Evolutionary conservation across 1,140 invertebrate genomes (phyloP), one percentile per base, ranked within the genome.

Genomic region (Cataglyphis hispanica): DNA sequence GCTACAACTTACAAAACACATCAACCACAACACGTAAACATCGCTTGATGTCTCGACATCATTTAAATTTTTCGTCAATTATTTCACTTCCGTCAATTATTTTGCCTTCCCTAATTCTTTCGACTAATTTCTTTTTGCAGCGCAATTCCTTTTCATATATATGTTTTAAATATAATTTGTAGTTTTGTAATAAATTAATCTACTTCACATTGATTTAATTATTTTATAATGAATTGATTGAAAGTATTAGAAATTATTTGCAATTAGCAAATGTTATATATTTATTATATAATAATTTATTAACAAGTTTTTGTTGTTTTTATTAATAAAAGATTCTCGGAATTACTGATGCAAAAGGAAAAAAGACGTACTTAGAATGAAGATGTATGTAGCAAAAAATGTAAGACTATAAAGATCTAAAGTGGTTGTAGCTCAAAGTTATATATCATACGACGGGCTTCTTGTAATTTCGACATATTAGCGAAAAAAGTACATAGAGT

Each of bases 1-100:
- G 69, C 22, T 11, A 56, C 10, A 22, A 43, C 19, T 43, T 43
- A 61, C 27, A 6, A 63, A 11, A 3, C 19, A 2, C 3, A n/a
- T 50, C 27, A 64, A 6, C 11, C 11, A 25, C 1, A 43, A 25
- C 1, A 43, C 6, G n/a, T 61, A 25, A 75, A 22, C 22, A 27
- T 58, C 22, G 64, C 13, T 27, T 63, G 43, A 31, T 58, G 10
- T 56, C 43, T 56, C 77, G 13, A 69, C 34, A 27, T 69, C 40
- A 80, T 69, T 69, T 56, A 50, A 40, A 56, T 25, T 80, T 67
- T 69, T 46, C 22, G 46, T 69, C 69, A 69, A 53, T 60, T 43
- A 13, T 64, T 40, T 77, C 13, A 56, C 16, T 31, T 31, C n/a
- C 22, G 46, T 69, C 69, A 69, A 53, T 60, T 43, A 13, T 64